Evolutionary conservation across 1,140 invertebrate species (phyloP).

Genomic region (Belonocnema kinseyi): DNA sequence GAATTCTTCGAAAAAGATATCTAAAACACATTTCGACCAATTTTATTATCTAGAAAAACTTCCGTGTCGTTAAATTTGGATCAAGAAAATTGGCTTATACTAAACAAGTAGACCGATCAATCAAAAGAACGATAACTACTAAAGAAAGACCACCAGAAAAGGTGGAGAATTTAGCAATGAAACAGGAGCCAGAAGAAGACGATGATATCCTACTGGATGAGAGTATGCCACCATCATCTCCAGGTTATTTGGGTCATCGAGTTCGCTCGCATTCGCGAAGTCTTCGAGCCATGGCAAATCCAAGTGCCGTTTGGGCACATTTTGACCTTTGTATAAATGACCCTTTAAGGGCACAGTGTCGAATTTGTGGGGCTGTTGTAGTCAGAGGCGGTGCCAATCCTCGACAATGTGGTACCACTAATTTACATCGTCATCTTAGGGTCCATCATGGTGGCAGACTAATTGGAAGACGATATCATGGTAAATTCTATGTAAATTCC

Average conservation of each 20-base stretch:
- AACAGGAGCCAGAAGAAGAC: slow-evolving; percentile 70
- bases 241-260: slow-evolving; percentile 39
- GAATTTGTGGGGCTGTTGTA: slow-evolving; percentile 73
- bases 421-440: slow-evolving; percentile 71
- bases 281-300: slow-evolving; percentile 72
- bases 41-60: neutral
- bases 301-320: slow-evolving; percentile 74
- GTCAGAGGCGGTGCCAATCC: slow-evolving; percentile 73
- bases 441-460: slow-evolving; percentile 74
- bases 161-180: slow-evolving; percentile 57
- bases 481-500: slow-evolving; percentile 54
- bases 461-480: slow-evolving; percentile 72
- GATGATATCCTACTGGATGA: slow-evolving; percentile 63
- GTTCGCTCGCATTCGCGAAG: slow-evolving; percentile 72
- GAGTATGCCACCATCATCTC: slow-evolving; percentile 41
- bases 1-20: neutral
- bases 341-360: slow-evolving; percentile 70
- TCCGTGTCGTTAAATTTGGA: neutral
- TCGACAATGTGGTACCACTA: slow-evolving; percentile 73
- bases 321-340: slow-evolving; percentile 72
- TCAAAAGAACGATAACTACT: too few relatives aligned
- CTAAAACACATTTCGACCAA: neutral
- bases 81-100: too few relatives aligned
- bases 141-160: slow-evolving; percentile 26
- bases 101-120: too few relatives aligned